Percentiles rank a stretch among this genome's conserved stretches.
phyloP scores from a whole-genome alignment of 2,888 invertebrate species.

The Neoitamus cyanurus region DNA sequence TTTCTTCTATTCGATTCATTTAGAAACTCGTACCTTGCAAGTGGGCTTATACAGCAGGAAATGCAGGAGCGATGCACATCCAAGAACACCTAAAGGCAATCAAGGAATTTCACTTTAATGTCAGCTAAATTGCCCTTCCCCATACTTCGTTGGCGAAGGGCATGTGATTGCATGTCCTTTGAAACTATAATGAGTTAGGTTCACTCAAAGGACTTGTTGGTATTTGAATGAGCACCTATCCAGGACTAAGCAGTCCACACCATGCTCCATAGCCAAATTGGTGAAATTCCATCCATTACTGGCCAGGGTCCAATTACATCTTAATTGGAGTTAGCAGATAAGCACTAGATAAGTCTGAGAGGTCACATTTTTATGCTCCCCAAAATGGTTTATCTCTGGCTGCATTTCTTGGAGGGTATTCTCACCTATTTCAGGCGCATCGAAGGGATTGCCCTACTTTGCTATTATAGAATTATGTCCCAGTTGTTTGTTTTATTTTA shows the following conservation, averaged over 20 bases:
- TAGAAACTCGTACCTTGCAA: neutral
- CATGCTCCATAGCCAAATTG: neutral
- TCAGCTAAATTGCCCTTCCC: neutral
- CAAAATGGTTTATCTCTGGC: neutral
- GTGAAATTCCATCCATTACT: neutral
- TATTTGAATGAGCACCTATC: neutral
- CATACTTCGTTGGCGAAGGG: neutral
- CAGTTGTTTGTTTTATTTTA: too few relatives aligned
- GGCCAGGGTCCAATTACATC: neutral
- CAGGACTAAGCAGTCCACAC: neutral
- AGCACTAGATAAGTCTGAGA: neutral
- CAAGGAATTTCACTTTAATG: neutral
- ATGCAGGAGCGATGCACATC: neutral
- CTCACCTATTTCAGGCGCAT: neutral
- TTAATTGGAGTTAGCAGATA: neutral
- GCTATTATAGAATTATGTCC: too few relatives aligned
- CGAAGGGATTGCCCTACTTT: neutral
- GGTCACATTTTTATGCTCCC: neutral
- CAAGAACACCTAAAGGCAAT: neutral
- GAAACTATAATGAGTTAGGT: neutral
- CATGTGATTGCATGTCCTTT: neutral
- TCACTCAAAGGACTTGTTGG: neutral
- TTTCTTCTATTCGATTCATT: neutral
- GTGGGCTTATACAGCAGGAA: neutral
- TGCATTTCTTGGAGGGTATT: neutral